Conservation (phyloP, 2,888 invertebrate species). For the Melanostoma scalare region DNA sequence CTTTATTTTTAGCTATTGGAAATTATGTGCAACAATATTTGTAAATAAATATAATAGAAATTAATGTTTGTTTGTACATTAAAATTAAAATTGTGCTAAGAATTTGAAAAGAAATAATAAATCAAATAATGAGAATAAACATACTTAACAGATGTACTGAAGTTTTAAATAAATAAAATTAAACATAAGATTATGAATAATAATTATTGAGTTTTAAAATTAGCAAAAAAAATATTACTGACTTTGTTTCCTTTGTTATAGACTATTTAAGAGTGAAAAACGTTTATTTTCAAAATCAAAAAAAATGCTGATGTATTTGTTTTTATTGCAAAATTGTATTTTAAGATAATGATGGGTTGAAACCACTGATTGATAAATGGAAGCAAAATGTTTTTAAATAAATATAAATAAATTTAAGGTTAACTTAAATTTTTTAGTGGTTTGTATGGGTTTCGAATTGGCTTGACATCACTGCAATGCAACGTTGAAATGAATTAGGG, state of each 20-base stretch:
- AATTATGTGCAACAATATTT: conserved; percentile 34
- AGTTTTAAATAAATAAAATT: conserved; percentile 36
- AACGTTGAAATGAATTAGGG: too few relatives aligned
- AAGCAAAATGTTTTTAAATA: conserved; percentile 26
- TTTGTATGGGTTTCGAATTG: too few relatives aligned
- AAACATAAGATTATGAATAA: conserved; percentile 21
- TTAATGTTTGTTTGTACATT: conserved; percentile 55
- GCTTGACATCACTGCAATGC: too few relatives aligned
- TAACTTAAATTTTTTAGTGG: neutral
- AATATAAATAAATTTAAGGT: conserved; percentile 25
- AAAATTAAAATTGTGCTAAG: conserved; percentile 32
- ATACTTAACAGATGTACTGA: conserved; percentile 47
- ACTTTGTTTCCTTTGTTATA: conserved; percentile 14
- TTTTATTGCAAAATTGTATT: conserved; percentile 18
- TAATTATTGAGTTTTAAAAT: conserved; percentile 3
- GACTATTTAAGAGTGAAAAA: neutral
- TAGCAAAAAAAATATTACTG: conserved; percentile 14
- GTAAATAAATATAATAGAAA: conserved; percentile 52
- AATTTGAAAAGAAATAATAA: conserved; percentile 7
- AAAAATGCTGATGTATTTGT: neutral
- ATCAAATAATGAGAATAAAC: neutral
- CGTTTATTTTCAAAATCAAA: neutral
- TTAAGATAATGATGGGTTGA: conserved; percentile 4
- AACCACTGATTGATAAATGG: neutral
- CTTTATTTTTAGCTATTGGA: neutral